Percentiles rank a stretch among this genome's conserved stretches.
phyloP scores from a whole-genome alignment of 2,797 vertebrate genomes.

The Coracias cyanogaster region DNA sequence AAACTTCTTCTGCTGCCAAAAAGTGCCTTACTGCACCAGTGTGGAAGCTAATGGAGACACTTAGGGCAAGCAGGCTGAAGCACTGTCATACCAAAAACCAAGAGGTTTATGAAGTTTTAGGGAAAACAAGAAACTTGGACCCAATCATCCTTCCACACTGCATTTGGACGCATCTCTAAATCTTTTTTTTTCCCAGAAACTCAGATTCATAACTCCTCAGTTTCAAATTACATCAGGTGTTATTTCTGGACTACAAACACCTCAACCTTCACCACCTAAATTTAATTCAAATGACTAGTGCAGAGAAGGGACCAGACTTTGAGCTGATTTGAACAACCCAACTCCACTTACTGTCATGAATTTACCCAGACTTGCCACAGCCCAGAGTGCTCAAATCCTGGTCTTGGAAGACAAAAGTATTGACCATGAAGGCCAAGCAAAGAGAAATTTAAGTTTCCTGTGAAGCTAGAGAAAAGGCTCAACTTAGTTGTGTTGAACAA shows the following conservation, averaged over 20 bases:
- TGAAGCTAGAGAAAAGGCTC: not conserved
- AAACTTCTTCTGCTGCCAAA: not conserved
- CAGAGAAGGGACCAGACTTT: not conserved
- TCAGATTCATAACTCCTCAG: not conserved
- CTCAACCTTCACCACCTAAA: not conserved
- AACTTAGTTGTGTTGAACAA: not conserved
- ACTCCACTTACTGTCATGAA: not conserved
- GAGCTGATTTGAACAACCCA: not conserved
- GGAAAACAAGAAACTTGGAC: not conserved
- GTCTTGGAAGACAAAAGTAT: not conserved
- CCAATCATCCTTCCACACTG: not conserved
- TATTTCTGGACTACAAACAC: not conserved
- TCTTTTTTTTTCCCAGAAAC: no score
- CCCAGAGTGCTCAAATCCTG: not conserved
- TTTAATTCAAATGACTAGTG: not conserved
- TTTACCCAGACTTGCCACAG: not conserved
- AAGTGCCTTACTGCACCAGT: not conserved
- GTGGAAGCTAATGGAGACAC: not conserved
- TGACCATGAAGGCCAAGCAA: not conserved
- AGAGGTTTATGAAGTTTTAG: not conserved
- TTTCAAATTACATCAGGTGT: not conserved
- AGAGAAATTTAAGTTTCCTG: not conserved
- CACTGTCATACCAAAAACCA: not conserved
- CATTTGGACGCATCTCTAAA: not conserved
- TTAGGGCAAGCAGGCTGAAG: not conserved